Evolutionary conservation across 2,797 vertebrate genomes (phyloP), one percentile per base, ranked within the genome.

Genomic region (Alauda arvensis): DNA sequence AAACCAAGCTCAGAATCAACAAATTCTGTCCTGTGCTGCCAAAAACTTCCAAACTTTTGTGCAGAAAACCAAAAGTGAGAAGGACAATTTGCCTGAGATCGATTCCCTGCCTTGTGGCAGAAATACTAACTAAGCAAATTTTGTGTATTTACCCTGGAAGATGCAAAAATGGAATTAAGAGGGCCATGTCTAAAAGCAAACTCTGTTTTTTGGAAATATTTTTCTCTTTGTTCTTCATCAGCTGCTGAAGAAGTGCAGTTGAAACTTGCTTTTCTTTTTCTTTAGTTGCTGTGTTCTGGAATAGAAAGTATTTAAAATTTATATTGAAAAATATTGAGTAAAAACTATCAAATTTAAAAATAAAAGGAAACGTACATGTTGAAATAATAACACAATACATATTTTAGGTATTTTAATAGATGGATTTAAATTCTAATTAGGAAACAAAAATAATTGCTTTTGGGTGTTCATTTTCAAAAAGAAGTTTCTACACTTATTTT

Each of bases 391-490:
- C 12, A 11, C 11, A 55, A 16, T 11, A 68, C 55, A 45, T 3
- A 15, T 17, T 87, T 8, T 29, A 4, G 3, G 4, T 3, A 16
- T 1, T 2, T 60, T 9, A 82, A 17, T 15, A 63, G 17, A 40
- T 25, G 6, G 3, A 62, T 45, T 66, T 60, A 34, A 62, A 74
- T 74, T 60, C 31, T 39, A 56, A 74, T 74, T 52, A 59, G 9
- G n/a, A 76, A 49, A 11, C 1, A 29, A 75, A 65, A 69, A 59
- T 26, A 39, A 24, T 7, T 2, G 1, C 2, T 61, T 52, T 82
- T 13, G 3, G 3, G 8, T 7, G 0, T 21, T 39, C 10, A 13
- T 23, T 45, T 63, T n/a, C 12, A 40, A n/a, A 34, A 12, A 49
- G 6, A 63, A 18, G 1, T 55, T 43, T 75, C 15, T 57, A 23